phyloP scores from a whole-genome alignment of 2,888 invertebrate species.

The Morinoia aosen region DNA sequence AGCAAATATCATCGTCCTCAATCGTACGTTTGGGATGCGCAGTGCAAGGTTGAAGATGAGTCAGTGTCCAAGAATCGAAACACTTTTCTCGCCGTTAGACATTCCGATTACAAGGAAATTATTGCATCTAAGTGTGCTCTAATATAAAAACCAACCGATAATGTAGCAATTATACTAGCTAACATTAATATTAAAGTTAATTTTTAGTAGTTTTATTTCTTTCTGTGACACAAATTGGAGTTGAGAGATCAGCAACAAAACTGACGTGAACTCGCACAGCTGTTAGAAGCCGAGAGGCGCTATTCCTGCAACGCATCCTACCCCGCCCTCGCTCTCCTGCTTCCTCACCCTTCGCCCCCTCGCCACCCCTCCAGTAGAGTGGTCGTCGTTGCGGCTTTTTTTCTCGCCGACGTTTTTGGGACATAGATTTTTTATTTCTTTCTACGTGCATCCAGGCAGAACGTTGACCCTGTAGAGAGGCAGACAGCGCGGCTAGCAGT shows the following conservation, averaged over 20 bases:
- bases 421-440: not conserved
- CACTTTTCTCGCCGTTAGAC: not conserved
- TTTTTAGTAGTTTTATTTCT: not conserved
- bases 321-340: not conserved
- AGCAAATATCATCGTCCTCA: constrained; percentile 7
- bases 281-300: constrained; percentile 21
- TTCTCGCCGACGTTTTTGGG: not conserved
- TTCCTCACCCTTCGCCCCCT: not conserved
- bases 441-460: constrained; percentile 35
- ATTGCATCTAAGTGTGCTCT: not conserved
- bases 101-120: not conserved
- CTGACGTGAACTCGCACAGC: constrained; percentile 18
- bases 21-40: constrained; percentile 38
- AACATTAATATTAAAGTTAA: not conserved
- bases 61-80: constrained; percentile 27
- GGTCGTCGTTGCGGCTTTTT: constrained; percentile 39
- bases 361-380: constrained; percentile 8
- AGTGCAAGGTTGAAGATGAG: constrained; percentile 48
- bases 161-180: not conserved
- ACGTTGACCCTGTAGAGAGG: constrained; percentile 35
- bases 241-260: not conserved
- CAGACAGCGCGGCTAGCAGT: constrained; percentile 22
- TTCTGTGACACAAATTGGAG: not conserved
- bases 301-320: constrained; percentile 47
- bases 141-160: not conserved